Evolutionary conservation across 2,113 vertebrate genomes (phyloP).

Genomic region (Monarcha castaneiventris): DNA sequence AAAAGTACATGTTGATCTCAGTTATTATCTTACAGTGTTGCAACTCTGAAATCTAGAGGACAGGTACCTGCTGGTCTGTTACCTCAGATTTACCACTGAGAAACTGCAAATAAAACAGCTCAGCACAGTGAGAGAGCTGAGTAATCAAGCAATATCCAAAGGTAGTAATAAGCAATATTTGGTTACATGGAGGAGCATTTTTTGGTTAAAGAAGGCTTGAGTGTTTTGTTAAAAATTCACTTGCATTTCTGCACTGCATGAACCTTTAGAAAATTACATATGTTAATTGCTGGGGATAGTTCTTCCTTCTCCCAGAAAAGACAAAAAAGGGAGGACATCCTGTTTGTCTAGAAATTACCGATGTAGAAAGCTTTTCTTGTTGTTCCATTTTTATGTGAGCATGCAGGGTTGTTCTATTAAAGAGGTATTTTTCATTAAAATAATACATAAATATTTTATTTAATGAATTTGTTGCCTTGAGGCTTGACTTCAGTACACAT

Average conservation of each 20-base stretch:
- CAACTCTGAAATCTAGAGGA: not conserved
- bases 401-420: not conserved
- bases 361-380: not conserved
- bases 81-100: not conserved
- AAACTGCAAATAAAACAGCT: not conserved
- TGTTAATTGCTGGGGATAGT: not conserved
- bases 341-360: not conserved
- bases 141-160: not conserved
- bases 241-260: not conserved
- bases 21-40: not conserved
- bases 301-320: not conserved
- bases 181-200: not conserved
- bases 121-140: not conserved
- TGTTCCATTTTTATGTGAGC: not conserved
- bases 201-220: not conserved
- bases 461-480: conserved; percentile 2
- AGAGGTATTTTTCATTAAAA: conserved; percentile 50
- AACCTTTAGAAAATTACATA: not conserved
- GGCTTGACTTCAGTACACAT: not conserved
- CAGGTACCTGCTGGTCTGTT: not conserved
- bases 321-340: not conserved
- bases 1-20: not conserved
- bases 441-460: conserved; percentile 32
- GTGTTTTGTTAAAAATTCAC: not conserved
- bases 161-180: not conserved